A percentile compares a stretch with the other conserved stretches of the same genome.
phyloP scores from a whole-genome alignment of 2,888 invertebrate genomes.

The Drosophila emarginata region DNA sequence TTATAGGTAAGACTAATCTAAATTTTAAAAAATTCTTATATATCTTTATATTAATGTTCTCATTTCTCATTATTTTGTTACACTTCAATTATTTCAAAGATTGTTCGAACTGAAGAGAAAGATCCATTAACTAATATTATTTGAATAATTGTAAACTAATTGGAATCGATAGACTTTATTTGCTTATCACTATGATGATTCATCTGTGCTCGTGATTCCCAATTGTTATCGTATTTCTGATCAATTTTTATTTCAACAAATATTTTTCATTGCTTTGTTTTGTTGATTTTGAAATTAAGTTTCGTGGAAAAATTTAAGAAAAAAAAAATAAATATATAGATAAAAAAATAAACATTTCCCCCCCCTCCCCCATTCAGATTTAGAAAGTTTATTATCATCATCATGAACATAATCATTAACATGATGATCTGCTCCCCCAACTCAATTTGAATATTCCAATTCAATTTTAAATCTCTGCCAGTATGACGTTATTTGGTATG shows the following conservation, averaged over 20 bases:
- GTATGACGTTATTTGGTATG: slow-evolving; percentile 17
- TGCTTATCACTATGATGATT: slow-evolving; percentile 42
- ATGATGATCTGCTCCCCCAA: background rate
- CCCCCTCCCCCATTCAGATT: slow-evolving; percentile 56
- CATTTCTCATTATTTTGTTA: too few species aligned
- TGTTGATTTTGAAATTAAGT: slow-evolving; percentile 47
- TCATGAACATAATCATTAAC: background rate
- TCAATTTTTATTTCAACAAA: slow-evolving; percentile 22
- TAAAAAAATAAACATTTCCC: slow-evolving; percentile 27
- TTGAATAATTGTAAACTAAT: background rate
- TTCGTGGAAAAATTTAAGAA: slow-evolving; percentile 60
- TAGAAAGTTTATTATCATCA: slow-evolving; percentile 57
- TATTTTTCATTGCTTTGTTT: slow-evolving; percentile 10
- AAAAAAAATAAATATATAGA: background rate
- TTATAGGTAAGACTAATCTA: too few species aligned
- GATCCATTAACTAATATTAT: too few species aligned
- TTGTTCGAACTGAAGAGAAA: too few species aligned
- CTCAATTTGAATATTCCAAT: background rate
- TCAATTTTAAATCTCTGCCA: too few species aligned
- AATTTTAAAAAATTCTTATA: too few species aligned
- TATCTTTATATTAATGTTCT: too few species aligned
- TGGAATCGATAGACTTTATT: slow-evolving; percentile 2
- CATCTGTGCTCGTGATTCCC: slow-evolving; percentile 42
- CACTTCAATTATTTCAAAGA: too few species aligned
- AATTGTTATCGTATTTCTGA: slow-evolving; percentile 11